phyloP scores from a whole-genome alignment of 1,140 invertebrate species.

The Drosophila sp. region DNA sequence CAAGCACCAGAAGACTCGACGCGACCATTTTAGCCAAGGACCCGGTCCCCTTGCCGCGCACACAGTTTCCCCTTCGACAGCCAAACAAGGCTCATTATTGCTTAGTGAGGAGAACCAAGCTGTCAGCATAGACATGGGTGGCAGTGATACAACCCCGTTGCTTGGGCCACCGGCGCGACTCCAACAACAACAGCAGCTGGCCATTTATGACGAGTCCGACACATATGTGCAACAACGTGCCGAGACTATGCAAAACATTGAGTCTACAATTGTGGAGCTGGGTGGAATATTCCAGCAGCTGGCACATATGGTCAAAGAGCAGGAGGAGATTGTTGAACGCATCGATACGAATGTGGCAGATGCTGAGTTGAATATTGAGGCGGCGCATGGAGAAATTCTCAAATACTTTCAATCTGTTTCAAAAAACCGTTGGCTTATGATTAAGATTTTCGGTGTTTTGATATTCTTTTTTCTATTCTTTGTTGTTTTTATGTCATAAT shows the following conservation, averaged over 20 bases:
- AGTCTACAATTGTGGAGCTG: slow-evolving; percentile 99
- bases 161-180: slow-evolving; percentile 51
- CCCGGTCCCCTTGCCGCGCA: slow-evolving; percentile 86
- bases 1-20: slow-evolving; percentile 96
- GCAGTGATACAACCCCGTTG: slow-evolving; percentile 81
- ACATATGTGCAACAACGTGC: slow-evolving; percentile 96
- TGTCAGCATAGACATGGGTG: slow-evolving; percentile 91
- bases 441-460: slow-evolving; percentile 99
- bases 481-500: slow-evolving; percentile 96
- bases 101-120: slow-evolving; percentile 89
- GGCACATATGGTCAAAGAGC: slow-evolving; percentile 99
- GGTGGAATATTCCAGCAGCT: slow-evolving; percentile 99
- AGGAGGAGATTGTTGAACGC: slow-evolving; percentile 99
- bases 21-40: slow-evolving; percentile 97
- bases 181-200: slow-evolving; percentile 87
- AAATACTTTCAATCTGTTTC: slow-evolving; percentile 99
- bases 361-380: slow-evolving; percentile 97
- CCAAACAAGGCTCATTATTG: slow-evolving; percentile 86
- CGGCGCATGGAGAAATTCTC: slow-evolving; percentile 97
- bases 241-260: slow-evolving; percentile 99
- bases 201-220: slow-evolving; percentile 94
- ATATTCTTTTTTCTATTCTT: slow-evolving; percentile 99
- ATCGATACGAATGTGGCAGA: slow-evolving; percentile 99
- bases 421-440: slow-evolving; percentile 99
- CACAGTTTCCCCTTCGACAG: slow-evolving; percentile 90